Evolutionary conservation across 2,797 vertebrate species (phyloP), one percentile per base, ranked within the genome.

Genomic region (Darevskia mixta): DNA sequence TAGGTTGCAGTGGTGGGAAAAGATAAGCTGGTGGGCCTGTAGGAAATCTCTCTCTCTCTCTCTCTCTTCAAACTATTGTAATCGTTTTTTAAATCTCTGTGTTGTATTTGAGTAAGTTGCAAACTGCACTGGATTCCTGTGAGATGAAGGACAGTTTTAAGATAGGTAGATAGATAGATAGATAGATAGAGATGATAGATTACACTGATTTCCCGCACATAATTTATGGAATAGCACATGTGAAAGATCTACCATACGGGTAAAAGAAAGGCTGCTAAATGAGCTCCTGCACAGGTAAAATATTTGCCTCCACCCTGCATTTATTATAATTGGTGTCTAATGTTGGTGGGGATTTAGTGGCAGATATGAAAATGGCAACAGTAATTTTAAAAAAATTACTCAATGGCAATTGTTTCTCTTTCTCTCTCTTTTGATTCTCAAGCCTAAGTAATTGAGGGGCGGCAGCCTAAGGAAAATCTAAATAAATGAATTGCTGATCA

Each of bases 401-500:
- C 13, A 45, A 25, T 27, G 41, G 61, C 29, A 4, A 49, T 86
- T 69, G 61, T 79, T 86, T 86, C 61, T 35, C 10, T 45, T 32
- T 49, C 49, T 38, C 13, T 4, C 45, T 38, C 5, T 64, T 86
- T 49, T 69, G 13, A 18, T 73, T 20, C 23, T 35, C n/a, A 18
- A 29, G n/a, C 67, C 66, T 45, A 5, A 35, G 76, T 45, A 71
- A 84, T 3, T 32, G 17, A 83, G 43, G 17, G 76, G 29, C 0
- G 7, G 10, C 77, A 32, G 4, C 7, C 20, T 10, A 29, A 20
- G 8, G 49, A 41, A 85, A 84, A 85, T 35, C 41, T 79, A 58
- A 88, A 85, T 43, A 20, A 88, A 88, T 43, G 35, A 85, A 73
- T 73, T 79, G 29, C 82, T 27, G 23, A 35, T 49, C 20, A 45